Percentiles rank a stretch among this genome's conserved stretches.
These are phyloP conservation scores for Hirtodrosophila alboralis DNA, from an alignment of 2,888 invertebrate species.

Conservation along the genomic window DNA sequence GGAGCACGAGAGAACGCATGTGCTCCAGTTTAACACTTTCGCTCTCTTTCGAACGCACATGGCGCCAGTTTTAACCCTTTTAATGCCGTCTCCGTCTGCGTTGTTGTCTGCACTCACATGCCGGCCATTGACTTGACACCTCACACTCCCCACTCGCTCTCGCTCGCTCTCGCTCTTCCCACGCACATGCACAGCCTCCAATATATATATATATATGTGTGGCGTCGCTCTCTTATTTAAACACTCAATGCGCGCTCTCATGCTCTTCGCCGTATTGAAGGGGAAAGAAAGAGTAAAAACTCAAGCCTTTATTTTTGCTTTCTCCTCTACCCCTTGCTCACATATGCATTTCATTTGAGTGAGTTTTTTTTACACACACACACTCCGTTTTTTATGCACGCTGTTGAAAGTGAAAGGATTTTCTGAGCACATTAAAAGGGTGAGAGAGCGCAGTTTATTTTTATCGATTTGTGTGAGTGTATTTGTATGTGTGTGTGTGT, in stretches of 20 bases:
- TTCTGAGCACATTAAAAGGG: constrained; percentile 46
- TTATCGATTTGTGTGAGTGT: constrained; percentile 58
- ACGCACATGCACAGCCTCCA: constrained; percentile 8
- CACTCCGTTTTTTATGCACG: constrained; percentile 50
- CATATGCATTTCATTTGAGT: constrained; percentile 38
- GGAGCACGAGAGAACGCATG: constrained; percentile 60
- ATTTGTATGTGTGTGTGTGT: constrained; percentile 16
- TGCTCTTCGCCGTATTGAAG: constrained; percentile 52
- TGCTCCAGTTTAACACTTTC: constrained; percentile 75
- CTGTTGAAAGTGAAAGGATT: constrained; percentile 73
- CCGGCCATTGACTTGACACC: constrained; percentile 67
- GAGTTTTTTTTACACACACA: constrained; percentile 43
- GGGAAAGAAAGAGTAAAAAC: constrained; percentile 37
- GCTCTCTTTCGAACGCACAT: constrained; percentile 69
- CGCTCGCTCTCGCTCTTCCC: too few relatives aligned
- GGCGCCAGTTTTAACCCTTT: constrained; percentile 79
- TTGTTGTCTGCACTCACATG: constrained; percentile 58
- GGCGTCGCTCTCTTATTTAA: constrained; percentile 50
- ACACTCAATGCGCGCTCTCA: constrained; percentile 38
- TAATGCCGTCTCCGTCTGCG: constrained; percentile 81
- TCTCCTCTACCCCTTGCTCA: constrained; percentile 47
- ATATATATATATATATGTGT: too few relatives aligned
- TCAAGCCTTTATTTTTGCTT: constrained; percentile 62
- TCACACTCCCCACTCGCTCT: too few relatives aligned
- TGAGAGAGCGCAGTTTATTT: constrained; percentile 31